Evolutionary conservation across 2,888 invertebrate species (phyloP), one percentile per base, ranked within the genome.

Genomic region (Galerucella calmariensis): DNA sequence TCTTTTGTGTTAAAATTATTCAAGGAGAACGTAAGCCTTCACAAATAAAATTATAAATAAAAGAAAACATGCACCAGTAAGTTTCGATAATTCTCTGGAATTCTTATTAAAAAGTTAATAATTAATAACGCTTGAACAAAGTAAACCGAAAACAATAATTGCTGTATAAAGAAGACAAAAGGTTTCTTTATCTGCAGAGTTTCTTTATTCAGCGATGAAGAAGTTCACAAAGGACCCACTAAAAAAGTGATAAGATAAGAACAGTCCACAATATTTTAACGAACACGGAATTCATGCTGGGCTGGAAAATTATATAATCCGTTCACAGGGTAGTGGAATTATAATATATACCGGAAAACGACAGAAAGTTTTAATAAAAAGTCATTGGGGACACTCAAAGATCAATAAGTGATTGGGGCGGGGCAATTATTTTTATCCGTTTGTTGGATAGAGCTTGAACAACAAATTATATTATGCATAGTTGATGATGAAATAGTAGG

Each of bases 191-290:
- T 27, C 59, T 59, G 27, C 20, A 27, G 14, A 24, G 6, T 27
- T 59, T 59, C 59, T 59, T 59, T 59, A 59, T 59, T 59, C 59
- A 20, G 10, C 24, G 59, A 14, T 27, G 12, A 27, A 59, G 59
- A 27, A 59, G 20, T 59, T 59, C 59, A 59, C 59, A 59, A 59
- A 59, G 24, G 59, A 59, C 59, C 24, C 59, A 59, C 59, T 59
- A 41, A 59, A 59, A 59, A 59, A 59, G 27, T 27, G 59, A 59
- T 59, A 11, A 59, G 59, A 59, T 27, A 59, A 59, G 27, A 27
- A 20, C 59, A 59, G 16, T 59, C 59, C 59, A 59, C 59, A 59
- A 59, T 59, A 59, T 59, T 59, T 59, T 59, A 59, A 59, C 59
- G 59, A 59, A 59, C 59, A 20, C 24, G 14, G 20, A 59, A 24